A percentile compares a stretch with the other conserved stretches of the same genome.
phyloP scores from a whole-genome alignment of 2,888 invertebrate species.

The Lampropteryx suffumata region DNA sequence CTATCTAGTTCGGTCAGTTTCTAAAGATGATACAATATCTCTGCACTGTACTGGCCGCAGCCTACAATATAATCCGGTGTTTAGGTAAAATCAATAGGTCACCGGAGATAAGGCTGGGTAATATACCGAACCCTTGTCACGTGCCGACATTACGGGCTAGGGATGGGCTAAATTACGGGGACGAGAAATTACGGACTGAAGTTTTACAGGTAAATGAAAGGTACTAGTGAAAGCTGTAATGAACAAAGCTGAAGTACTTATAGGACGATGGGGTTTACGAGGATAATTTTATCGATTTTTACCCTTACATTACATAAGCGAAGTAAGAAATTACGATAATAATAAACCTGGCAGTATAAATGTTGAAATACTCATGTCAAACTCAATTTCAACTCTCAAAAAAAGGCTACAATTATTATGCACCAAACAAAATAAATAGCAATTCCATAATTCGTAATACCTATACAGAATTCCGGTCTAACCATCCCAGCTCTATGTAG shows the following conservation, averaged over 20 bases:
- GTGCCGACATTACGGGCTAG: conserved; percentile 41
- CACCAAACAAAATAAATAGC: no score
- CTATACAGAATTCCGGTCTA: background rate
- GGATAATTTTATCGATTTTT: no score
- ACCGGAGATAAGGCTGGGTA: conserved; percentile 45
- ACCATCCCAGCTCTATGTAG: conserved; percentile 23
- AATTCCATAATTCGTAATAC: background rate
- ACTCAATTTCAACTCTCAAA: no score
- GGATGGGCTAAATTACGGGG: conserved; percentile 28
- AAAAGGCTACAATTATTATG: no score
- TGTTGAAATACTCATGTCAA: no score
- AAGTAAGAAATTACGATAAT: no score
- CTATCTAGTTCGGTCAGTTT: background rate
- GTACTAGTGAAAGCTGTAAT: conserved; percentile 24
- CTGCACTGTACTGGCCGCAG: conserved; percentile 25
- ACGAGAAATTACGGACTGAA: conserved; percentile 19
- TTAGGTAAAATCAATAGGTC: conserved; percentile 53
- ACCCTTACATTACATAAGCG: no score
- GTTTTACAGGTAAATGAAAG: conserved; percentile 23
- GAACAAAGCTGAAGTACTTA: conserved; percentile 3
- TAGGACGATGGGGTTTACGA: no score
- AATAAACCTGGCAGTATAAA: no score
- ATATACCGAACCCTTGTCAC: conserved; percentile 60
- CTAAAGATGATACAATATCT: conserved; percentile 30
- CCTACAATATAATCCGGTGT: conserved; percentile 37